Base-by-base conservation (phyloP, 1,140 invertebrate species). In the Drosophila auraria region DNA sequence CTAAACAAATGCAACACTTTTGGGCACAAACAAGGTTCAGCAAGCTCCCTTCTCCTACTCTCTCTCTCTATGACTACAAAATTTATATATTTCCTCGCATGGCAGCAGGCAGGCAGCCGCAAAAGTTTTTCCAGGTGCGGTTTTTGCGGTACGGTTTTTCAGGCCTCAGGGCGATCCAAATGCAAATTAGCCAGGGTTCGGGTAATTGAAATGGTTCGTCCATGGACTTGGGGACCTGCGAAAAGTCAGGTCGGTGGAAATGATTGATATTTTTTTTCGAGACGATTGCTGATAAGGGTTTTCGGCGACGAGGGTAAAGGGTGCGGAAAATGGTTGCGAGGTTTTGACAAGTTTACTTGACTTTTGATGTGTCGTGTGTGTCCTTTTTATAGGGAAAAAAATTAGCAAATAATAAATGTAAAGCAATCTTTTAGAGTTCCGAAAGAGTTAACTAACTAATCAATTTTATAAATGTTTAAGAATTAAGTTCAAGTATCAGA, bases 1-100 rank as follows among this genome's bases (percentile, higher is more conserved):
- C 83, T 87, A 87, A 87, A 87, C 83, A 89, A 87, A 87, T 87
- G 83, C 84, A 87, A 87, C 83, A 87, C 81, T 87, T 89, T 86
- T 74, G 66, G 77, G 74, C 60, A 53, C 25, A 47, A 77, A 78
- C 75, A 70, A 42, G 38, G 44, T 61, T 47, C 49, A 74, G 82
- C 50, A 47, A 36, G 77, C 38, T 14, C 14, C 38, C 14, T 20
- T 20, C 20, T 5, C 2, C 14, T 20, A 8, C n/a, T 14, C 17
- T 0, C 14, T 23, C 53, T n/a, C 17, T 9, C 5, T 40, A 70
- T 80, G 83, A 58, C 84, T 81, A 87, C 84, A 71, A 78, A 83
- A 87, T 87, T 83, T 89, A 87, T 87, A 78, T 78, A 64, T 82
- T 73, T 65, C 62, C 68, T 59, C 50, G 49, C 45, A 40, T 44